Conservation (phyloP, 1,140 invertebrate species). For the Macrobrachium rosenbergii region DNA sequence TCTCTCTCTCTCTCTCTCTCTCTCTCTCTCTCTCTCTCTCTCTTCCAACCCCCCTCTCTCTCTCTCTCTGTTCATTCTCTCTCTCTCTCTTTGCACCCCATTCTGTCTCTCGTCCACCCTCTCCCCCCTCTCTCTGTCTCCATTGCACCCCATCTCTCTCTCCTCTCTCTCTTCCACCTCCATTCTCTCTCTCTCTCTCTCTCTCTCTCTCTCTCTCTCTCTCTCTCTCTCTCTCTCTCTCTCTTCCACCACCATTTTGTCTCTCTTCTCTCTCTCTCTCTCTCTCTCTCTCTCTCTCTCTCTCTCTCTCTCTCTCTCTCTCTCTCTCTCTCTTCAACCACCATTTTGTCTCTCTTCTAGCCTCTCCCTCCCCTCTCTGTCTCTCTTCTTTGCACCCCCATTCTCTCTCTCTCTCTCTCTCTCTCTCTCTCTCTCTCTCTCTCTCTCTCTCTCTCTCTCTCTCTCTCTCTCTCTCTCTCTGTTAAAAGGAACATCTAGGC, state of each 20-base stretch:
- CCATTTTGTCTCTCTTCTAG: background rate
- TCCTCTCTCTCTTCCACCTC: background rate
- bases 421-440: background rate
- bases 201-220: constrained; percentile 1
- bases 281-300: background rate
- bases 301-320: background rate
- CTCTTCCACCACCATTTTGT: too few species aligned
- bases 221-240: background rate
- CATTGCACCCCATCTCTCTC: too few species aligned
- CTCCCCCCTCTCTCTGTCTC: background rate
- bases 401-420: too few species aligned
- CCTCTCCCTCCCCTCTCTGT: background rate
- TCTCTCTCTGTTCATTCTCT: too few species aligned
- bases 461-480: background rate
- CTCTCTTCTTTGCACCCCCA: background rate
- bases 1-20: background rate
- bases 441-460: background rate
- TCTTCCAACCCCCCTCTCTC: background rate
- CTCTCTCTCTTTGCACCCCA: constrained; percentile 10
- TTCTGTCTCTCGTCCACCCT: background rate
- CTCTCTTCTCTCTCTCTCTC: background rate
- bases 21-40: background rate
- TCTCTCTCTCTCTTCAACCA: background rate
- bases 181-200: too few species aligned
- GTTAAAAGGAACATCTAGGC: background rate